These are phyloP conservation scores for Microtus richardsoni DNA, from an alignment of 2,113 vertebrate genomes.

Conservation along the genomic window DNA sequence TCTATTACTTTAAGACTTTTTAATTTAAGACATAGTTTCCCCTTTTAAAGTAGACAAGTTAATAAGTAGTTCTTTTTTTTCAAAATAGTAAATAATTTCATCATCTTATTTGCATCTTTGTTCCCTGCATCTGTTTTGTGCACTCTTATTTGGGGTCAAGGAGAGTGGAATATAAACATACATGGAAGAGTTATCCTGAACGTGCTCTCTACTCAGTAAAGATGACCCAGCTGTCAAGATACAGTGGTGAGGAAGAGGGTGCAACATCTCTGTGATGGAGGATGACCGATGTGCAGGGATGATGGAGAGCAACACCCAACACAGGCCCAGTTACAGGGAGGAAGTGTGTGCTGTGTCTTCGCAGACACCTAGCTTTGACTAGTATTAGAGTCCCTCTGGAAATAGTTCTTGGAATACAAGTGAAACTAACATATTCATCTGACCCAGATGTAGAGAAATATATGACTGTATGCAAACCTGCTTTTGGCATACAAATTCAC, in stretches of 20 bases:
- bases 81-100: not conserved
- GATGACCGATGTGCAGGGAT: not conserved
- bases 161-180: too few species aligned
- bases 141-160: not conserved
- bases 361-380: not conserved
- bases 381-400: accelerated
- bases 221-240: not conserved
- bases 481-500: not conserved
- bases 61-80: too few species aligned
- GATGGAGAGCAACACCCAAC: accelerated
- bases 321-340: accelerated
- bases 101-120: too few species aligned
- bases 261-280: accelerated
- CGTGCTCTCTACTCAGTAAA: accelerated
- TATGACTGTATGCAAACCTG: not conserved
- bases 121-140: not conserved
- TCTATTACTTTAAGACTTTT: not conserved
- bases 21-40: not conserved
- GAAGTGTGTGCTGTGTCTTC: not conserved
- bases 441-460: not conserved
- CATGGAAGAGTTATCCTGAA: accelerated
- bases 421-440: not conserved
- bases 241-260: not conserved
- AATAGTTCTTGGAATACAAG: not conserved
- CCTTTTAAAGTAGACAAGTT: not conserved